Percentiles rank a stretch among this genome's conserved stretches.
These are phyloP conservation scores for Picus viridis DNA, from an alignment of 2,797 vertebrate species.

Conservation along the genomic window DNA sequence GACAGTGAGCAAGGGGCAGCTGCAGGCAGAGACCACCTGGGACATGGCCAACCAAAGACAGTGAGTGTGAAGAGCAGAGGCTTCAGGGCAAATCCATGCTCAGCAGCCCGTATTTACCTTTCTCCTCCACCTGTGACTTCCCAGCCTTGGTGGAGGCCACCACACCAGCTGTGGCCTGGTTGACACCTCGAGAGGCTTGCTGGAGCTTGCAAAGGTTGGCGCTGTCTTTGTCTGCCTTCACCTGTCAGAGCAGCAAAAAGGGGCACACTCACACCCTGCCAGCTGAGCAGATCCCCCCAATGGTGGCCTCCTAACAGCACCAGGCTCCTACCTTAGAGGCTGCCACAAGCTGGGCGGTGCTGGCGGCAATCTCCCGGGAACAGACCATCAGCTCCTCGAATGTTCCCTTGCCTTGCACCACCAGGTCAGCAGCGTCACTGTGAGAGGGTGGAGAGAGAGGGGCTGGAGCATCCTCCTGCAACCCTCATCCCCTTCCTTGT, in stretches of 20 bases:
- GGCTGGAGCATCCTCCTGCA: rapidly evolving
- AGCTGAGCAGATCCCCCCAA: not conserved
- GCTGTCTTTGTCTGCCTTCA: constrained; percentile 96
- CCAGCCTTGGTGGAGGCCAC: constrained; percentile 96
- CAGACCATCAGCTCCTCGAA: constrained; percentile 98
- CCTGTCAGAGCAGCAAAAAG: constrained; percentile 74
- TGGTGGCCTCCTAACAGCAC: rapidly evolving
- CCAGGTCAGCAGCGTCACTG: constrained; percentile 94
- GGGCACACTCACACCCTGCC: rapidly evolving
- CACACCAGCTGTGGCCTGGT: constrained; percentile 90
- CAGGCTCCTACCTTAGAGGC: constrained; percentile 89
- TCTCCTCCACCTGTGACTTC: constrained; percentile 94
- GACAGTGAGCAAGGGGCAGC: not conserved
- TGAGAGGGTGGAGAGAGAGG: not conserved
- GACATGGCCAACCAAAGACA: rapidly evolving
- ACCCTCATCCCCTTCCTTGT: rapidly evolving
- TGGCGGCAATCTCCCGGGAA: constrained; percentile 95
- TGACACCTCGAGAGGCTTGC: constrained; percentile 91
- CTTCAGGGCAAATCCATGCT: not conserved
- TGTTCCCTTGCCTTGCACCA: constrained; percentile 93
- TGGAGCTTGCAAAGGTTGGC: constrained; percentile 88
- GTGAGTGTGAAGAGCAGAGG: rapidly evolving
- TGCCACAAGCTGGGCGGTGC: constrained; percentile 95
- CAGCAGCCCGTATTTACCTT: constrained; percentile 74
- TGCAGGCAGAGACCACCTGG: rapidly evolving